These are phyloP conservation scores for Neogale vison DNA, from an alignment of 2,113 vertebrate genomes.

Conservation along the genomic window DNA sequence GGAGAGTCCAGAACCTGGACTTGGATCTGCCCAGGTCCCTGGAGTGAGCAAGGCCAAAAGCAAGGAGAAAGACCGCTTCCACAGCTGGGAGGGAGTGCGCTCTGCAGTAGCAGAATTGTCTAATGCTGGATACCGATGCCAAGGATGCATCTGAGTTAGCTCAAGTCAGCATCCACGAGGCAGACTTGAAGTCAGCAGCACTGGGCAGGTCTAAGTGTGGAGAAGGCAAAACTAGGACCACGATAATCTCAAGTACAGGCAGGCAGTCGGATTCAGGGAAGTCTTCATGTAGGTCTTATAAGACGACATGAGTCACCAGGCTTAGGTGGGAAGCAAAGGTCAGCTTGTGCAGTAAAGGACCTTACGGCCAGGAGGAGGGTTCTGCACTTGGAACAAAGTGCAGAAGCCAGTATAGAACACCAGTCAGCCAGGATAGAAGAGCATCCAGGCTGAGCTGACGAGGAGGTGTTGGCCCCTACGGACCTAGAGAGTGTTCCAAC, in stretches of 20 bases:
- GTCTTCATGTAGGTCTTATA: background rate
- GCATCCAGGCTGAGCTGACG: background rate
- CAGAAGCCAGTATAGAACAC: background rate
- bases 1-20: slow-evolving; percentile 46
- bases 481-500: background rate
- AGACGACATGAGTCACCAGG: background rate
- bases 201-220: background rate
- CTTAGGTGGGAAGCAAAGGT: background rate
- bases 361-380: background rate
- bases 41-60: background rate
- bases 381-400: background rate
- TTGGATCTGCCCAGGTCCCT: background rate
- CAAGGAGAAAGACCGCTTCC: background rate
- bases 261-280: background rate
- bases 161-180: background rate
- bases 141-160: background rate
- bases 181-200: background rate
- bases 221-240: background rate
- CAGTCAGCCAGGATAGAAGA: background rate
- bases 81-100: background rate
- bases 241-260: background rate
- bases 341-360: background rate
- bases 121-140: background rate
- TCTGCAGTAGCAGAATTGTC: background rate
- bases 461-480: no score